A percentile compares a stretch with the other conserved stretches of the same genome.
These are phyloP conservation scores for Gorsachius goisagi DNA, from an alignment of 2,113 vertebrate genomes.

Conservation along the genomic window DNA sequence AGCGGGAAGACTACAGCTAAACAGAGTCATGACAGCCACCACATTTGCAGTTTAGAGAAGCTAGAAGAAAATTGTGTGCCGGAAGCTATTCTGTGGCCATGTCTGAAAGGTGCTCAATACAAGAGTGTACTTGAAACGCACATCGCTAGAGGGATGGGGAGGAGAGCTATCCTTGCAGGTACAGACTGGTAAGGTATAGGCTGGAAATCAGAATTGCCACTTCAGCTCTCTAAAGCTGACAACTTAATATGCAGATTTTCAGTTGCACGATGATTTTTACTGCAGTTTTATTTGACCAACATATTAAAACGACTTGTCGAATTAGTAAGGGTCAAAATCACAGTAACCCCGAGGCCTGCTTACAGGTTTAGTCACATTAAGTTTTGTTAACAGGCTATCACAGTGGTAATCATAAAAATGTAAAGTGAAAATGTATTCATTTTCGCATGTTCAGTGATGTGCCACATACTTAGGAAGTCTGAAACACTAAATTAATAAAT, in stretches of 20 bases:
- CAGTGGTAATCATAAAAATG: not conserved
- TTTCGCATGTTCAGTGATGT: not conserved
- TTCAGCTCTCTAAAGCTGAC: not conserved
- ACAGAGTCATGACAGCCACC: not conserved
- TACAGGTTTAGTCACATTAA: not conserved
- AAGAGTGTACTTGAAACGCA: not conserved
- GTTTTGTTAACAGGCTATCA: not conserved
- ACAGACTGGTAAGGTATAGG: fast-evolving
- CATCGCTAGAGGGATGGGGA: not conserved
- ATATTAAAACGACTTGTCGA: not conserved
- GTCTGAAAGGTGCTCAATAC: not conserved
- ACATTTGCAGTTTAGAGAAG: not conserved
- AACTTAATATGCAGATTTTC: not conserved
- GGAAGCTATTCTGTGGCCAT: not conserved
- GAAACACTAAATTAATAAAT: not conserved
- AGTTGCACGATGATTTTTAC: not conserved
- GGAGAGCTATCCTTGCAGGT: not conserved
- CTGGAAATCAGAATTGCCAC: not conserved
- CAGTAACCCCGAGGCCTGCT: not conserved
- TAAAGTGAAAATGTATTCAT: not conserved
- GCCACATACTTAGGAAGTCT: not conserved
- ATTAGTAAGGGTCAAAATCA: not conserved
- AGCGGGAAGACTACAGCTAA: not conserved
- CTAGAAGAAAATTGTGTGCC: not conserved
- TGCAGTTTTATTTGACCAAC: not conserved